Evolutionary conservation across 30 jellyfish, hydroid and myxozoan species (phyloP).

Genomic region (Hydractinia echinata): DNA sequence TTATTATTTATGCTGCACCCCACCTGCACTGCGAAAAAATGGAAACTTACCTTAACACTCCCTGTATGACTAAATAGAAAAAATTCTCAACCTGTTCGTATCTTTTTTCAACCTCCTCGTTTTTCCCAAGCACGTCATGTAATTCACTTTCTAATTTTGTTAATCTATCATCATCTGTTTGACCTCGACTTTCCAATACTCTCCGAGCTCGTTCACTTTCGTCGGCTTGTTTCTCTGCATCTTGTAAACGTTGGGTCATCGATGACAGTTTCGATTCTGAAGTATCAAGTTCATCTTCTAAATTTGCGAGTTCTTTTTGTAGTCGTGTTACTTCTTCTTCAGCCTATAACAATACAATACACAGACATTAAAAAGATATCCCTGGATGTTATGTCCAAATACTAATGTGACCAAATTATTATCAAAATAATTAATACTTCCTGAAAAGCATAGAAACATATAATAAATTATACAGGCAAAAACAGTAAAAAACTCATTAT

Average conservation of each 20-base stretch:
- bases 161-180: constrained; percentile 78
- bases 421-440: no score
- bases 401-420: no score
- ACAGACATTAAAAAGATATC: neutral
- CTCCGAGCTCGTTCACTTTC: constrained; percentile 94
- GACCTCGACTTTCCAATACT: constrained; percentile 79
- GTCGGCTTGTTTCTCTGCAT: constrained; percentile 92
- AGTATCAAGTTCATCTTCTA: constrained; percentile 83
- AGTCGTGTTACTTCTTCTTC: constrained; percentile 85
- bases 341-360: constrained; percentile 40
- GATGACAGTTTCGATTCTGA: constrained; percentile 72
- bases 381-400: no score
- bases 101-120: constrained; percentile 63
- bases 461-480: no score
- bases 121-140: constrained; percentile 55
- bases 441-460: no score
- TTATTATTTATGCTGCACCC: no score
- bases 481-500: no score
- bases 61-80: no score
- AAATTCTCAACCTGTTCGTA: constrained; percentile 72
- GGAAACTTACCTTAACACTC: no score
- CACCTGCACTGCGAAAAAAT: no score
- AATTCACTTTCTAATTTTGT: constrained; percentile 74
- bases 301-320: constrained; percentile 50
- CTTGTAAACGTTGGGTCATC: constrained; percentile 50